These are phyloP conservation scores for Dromas ardeola DNA, from an alignment of 2,113 vertebrate species.

Conservation along the genomic window DNA sequence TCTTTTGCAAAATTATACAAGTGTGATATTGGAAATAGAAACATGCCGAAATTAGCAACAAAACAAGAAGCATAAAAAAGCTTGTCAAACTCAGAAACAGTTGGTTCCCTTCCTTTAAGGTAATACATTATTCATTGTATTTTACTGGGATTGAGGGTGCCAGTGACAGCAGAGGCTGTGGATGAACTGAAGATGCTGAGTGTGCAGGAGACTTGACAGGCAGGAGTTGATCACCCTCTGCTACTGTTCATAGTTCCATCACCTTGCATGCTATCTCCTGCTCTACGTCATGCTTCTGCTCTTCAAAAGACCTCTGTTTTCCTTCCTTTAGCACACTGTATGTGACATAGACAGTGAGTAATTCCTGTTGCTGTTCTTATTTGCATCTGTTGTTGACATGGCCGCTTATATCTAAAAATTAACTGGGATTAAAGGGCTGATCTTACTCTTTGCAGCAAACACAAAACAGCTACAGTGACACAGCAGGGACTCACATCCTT, in stretches of 20 bases:
- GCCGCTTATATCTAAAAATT: neutral
- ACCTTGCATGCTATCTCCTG: neutral
- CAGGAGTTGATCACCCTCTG: neutral
- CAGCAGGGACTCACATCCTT: neutral
- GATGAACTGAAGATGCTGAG: neutral
- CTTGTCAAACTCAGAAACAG: neutral
- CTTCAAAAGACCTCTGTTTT: neutral
- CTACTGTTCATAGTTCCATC: neutral
- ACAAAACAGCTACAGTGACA: neutral
- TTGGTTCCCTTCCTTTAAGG: neutral
- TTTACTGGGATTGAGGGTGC: neutral
- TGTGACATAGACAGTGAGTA: neutral
- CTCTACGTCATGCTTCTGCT: neutral
- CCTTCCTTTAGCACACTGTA: neutral
- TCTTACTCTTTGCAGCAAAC: neutral
- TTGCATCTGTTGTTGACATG: neutral
- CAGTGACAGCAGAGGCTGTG: neutral
- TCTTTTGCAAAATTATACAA: neutral
- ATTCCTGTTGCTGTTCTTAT: neutral
- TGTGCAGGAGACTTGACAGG: neutral
- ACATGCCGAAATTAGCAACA: neutral
- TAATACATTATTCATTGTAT: neutral
- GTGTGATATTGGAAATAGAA: neutral
- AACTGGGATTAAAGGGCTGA: neutral
- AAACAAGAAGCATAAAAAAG: neutral